phyloP scores from a whole-genome alignment of 2,888 invertebrate genomes.

The Folsomia manolachei region DNA sequence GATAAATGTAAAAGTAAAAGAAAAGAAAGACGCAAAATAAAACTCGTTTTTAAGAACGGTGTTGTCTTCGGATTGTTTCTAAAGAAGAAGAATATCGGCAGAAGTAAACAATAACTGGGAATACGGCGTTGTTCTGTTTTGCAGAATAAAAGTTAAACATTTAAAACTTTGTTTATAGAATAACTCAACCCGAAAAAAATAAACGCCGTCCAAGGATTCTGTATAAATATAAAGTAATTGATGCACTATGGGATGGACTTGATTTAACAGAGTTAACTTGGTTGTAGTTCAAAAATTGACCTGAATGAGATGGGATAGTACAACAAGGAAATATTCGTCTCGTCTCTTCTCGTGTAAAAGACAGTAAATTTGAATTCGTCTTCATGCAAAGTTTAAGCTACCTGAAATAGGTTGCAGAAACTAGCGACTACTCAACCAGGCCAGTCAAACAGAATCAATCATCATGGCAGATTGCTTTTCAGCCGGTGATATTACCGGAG shows the following conservation, averaged over 20 bases:
- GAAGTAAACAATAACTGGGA: background rate
- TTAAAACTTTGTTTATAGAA: background rate
- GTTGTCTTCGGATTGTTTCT: background rate
- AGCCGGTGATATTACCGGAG: slow-evolving; percentile 68
- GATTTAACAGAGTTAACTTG: too few species aligned
- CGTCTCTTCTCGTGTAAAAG: too few species aligned
- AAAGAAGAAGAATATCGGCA: background rate
- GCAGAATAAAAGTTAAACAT: background rate
- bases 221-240: background rate
- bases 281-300: too few species aligned
- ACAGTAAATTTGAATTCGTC: background rate
- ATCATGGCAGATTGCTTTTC: slow-evolving; percentile 56
- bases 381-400: background rate
- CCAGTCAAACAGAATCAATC: background rate
- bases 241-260: background rate
- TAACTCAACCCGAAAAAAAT: background rate
- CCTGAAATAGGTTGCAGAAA: too few species aligned
- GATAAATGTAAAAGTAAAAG: background rate
- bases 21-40: background rate
- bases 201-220: background rate
- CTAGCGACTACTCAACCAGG: background rate
- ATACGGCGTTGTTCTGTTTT: too few species aligned
- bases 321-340: too few species aligned
- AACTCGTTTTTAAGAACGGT: background rate
- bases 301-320: background rate